These are phyloP conservation scores for Scomberomorus guttatus DNA, from an alignment of 2,797 vertebrate species.

Conservation along the genomic window DNA sequence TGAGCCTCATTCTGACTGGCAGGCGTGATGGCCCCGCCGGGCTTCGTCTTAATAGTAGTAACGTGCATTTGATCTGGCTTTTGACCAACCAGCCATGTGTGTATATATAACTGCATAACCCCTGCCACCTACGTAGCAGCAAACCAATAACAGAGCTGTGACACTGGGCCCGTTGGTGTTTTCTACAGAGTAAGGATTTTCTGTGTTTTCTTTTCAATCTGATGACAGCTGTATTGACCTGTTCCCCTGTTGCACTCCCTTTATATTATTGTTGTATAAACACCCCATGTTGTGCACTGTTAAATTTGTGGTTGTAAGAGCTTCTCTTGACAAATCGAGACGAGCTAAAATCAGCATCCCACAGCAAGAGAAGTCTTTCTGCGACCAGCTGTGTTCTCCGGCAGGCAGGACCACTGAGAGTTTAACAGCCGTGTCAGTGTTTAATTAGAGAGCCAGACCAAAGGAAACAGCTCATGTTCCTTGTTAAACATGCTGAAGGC, in stretches of 20 bases:
- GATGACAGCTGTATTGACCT: constrained; percentile 43
- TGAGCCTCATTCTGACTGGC: constrained; percentile 56
- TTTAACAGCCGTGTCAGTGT: constrained; percentile 52
- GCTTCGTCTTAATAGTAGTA: constrained; percentile 46
- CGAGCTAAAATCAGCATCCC: constrained; percentile 40
- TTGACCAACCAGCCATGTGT: constrained; percentile 33
- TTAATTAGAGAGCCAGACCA: constrained; percentile 71
- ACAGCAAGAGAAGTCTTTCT: constrained; percentile 21
- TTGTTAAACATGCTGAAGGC: constrained; percentile 72
- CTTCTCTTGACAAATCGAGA: constrained; percentile 32
- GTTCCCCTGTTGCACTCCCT: neutral
- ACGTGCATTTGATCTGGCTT: constrained; percentile 56
- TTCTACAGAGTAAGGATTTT: constrained; percentile 35
- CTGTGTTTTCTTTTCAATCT: constrained; percentile 38
- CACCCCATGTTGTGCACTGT: constrained; percentile 16
- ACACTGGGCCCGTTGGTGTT: constrained; percentile 38
- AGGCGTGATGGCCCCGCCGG: constrained; percentile 39
- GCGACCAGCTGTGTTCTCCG: constrained; percentile 44
- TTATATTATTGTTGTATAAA: constrained; percentile 49
- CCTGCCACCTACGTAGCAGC: constrained; percentile 38
- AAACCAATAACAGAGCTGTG: constrained; percentile 55
- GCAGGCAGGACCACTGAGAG: constrained; percentile 43
- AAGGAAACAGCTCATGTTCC: constrained; percentile 72
- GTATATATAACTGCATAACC: constrained; percentile 46
- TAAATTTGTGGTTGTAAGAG: constrained; percentile 29